Evolutionary conservation across 1,140 invertebrate species (phyloP).

Genomic region (Drosophila dunni): DNA sequence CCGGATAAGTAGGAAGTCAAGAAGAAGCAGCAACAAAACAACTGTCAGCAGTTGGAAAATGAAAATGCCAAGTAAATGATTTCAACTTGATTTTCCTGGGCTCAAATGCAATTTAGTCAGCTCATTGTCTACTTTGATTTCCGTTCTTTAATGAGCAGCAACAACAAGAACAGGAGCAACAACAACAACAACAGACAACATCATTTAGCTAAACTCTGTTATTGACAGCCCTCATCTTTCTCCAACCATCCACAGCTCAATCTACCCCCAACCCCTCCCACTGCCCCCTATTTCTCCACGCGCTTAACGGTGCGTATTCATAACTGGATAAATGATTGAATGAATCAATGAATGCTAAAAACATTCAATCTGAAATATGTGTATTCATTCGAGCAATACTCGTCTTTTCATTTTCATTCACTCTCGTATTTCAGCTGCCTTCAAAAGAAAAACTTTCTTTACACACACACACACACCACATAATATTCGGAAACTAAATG

Average conservation of each 20-base stretch:
- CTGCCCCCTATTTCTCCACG: slow-evolving; percentile 9
- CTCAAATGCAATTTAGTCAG: slow-evolving; percentile 48
- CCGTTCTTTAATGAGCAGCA: slow-evolving; percentile 53
- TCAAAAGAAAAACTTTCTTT: slow-evolving; percentile 1
- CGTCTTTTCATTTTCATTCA: slow-evolving; percentile 15
- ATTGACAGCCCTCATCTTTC: slow-evolving; percentile 8
- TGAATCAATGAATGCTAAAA: slow-evolving; percentile 19
- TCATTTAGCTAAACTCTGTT: slow-evolving; percentile 19
- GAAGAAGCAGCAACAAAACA: slow-evolving; percentile 11
- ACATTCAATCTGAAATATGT: slow-evolving; percentile 38
- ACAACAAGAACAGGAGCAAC: slow-evolving; percentile 7
- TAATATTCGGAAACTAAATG: not conserved
- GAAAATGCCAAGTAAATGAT: slow-evolving; percentile 46
- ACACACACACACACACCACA: not conserved
- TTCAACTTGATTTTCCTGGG: slow-evolving; percentile 9
- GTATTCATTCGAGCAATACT: slow-evolving; percentile 24
- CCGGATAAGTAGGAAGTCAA: too few relatives aligned
- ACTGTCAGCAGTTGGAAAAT: slow-evolving; percentile 40
- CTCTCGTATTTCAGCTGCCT: not conserved
- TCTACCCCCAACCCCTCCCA: not conserved
- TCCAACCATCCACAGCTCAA: not conserved
- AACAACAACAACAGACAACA: slow-evolving; percentile 8
- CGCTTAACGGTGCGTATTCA: slow-evolving; percentile 25
- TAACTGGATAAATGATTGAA: slow-evolving; percentile 17
- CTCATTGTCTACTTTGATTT: slow-evolving; percentile 60